Evolutionary conservation across 2,888 invertebrate species (phyloP), one percentile per base, ranked within the genome.

Genomic region (Lithosia quadra): DNA sequence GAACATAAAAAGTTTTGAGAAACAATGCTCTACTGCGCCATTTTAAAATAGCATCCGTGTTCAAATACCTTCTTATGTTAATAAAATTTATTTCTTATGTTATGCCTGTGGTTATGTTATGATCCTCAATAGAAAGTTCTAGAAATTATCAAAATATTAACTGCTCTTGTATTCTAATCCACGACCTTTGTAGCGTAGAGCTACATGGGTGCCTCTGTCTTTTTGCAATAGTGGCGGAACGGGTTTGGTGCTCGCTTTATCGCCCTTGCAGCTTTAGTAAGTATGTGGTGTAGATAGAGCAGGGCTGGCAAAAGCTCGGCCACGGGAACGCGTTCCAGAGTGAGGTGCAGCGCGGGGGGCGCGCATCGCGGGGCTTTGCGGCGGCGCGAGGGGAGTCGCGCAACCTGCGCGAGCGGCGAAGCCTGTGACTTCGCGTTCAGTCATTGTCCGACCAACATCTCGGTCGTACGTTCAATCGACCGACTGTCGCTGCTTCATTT

Each of bases 401-500:
- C 84, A 86, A 82, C 86, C 86, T 88, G 90, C 90, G 91, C 89
- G 82, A 84, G 91, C 91, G 91, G 88, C 83, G 85, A 87, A 89
- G 90, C 91, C 90, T 90, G 87, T 87, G 75, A 84, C 86, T 84
- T 78, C 82, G 85, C 88, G 88, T 83, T 91, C 93, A 94, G 94
- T 94, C 92, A 92, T 92, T 91, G 92, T 92, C 89, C 93, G 94
- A 89, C 92, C 93, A 90, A 88, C 88, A 89, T 86, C 85, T 84
- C 88, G 94, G 92, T 92, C 92, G 93, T 84, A 88, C 93, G 89
- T 86, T 77, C 84, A 85, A 84, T 82, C 89, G 87, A 85, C 85
- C 86, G 88, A 88, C 89, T 77, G 90, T 94, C 92, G 93, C 91
- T 93, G 91, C 91, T 85, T 84, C 87, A 86, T 86, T 85, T 86